Base-by-base conservation (phyloP, 2,797 vertebrate species). In the Chiroxiphia lanceolata region DNA sequence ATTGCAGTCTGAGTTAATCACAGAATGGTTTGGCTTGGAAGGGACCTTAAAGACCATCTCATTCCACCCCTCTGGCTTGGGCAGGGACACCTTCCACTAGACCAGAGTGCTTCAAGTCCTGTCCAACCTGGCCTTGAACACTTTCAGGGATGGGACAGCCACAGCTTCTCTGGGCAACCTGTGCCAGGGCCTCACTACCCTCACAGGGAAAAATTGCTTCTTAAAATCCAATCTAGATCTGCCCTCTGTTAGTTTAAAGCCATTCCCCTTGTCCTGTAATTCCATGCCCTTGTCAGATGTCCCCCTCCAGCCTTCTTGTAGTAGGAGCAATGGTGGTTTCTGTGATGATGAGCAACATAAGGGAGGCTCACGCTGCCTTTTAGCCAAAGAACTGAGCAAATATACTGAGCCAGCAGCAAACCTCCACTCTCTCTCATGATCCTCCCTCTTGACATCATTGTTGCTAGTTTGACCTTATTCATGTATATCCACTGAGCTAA, bases 341-440 rank as follows among this genome's bases (percentile, higher is more conserved):
- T 86, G 45, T 22, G 45, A 5, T n/a, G n/a, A 6, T 22, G 48
- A 75, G 20, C 80, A 44, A 3, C 2, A 0, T 9, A 0, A n/a
- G n/a, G 26, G 31, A 70, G 11, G 34, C 31, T 48, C 3, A 4
- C 6, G 36, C 17, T 25, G 11, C 48, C 56, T 61, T 1, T 40
- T 22, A 88, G 59, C 27, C 59, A 64, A 17, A 56, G 34, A 4
- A 0, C n/a, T 27, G 61, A 61, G 48, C 47, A 40, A 22, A 9
- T 6, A 33, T 54, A 20, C 18, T 67, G 48, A 59, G 51, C 20
- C 40, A n/a, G n/a, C 22, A 57, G 19, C 34, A 83, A 19, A 15
- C 9, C 36, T 59, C 63, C 1, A 0, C 17, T 5, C 11, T 38
- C 14, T 38, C 63, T 45, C 4, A 0, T 8, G 29, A 1, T 27